Evolutionary conservation across 2,113 vertebrate species (phyloP).

Genomic region (Dicaeum eximium): DNA sequence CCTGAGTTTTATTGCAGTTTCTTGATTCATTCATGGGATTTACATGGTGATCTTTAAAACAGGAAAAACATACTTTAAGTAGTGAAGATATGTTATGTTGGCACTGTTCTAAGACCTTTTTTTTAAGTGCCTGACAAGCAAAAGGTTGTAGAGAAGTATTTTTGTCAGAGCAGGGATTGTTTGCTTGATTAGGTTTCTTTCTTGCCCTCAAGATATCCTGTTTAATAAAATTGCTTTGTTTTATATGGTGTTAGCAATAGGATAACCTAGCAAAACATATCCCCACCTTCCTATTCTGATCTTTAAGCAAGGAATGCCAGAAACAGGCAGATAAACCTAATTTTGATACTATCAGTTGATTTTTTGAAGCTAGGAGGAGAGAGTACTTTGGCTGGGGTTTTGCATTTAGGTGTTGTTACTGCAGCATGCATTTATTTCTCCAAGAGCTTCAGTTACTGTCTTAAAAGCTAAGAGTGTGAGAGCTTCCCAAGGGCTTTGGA

Average conservation of each 20-base stretch:
- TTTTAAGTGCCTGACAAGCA: background rate
- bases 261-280: background rate
- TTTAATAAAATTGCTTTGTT: background rate
- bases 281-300: background rate
- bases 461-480: background rate
- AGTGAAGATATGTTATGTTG: background rate
- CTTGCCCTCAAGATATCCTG: background rate
- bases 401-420: background rate
- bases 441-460: background rate
- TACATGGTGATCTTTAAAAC: background rate
- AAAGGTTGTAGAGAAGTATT: background rate
- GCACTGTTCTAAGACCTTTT: background rate
- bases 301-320: background rate
- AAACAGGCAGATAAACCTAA: background rate
- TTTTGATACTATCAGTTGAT: background rate
- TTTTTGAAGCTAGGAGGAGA: background rate
- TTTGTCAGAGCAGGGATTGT: fast-evolving
- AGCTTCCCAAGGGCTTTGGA: background rate
- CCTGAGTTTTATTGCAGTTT: background rate
- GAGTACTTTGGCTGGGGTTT: background rate
- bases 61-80: background rate
- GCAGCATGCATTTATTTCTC: background rate
- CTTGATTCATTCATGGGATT: background rate
- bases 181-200: background rate
- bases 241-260: background rate